Percentiles rank a stretch among this genome's conserved stretches.
Conservation (phyloP, 2,797 vertebrate species). For the Intellagama lesueurii region DNA sequence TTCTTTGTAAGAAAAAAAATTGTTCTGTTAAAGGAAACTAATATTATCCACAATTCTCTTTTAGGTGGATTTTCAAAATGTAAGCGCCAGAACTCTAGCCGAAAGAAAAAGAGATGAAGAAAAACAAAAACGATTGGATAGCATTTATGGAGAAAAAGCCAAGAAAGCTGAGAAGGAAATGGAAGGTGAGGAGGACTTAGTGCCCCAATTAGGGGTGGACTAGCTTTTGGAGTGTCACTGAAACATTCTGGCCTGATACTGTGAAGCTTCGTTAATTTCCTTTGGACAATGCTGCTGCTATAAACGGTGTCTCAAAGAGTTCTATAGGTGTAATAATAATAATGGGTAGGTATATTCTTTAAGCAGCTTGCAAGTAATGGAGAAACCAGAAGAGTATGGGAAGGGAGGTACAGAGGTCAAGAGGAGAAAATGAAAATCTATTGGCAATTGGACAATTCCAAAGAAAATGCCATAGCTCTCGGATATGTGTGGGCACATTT, state of each 20-base stretch:
- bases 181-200: constrained; percentile 80
- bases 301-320: background rate
- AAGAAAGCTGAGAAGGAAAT: constrained; percentile 86
- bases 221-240: background rate
- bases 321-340: background rate
- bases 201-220: background rate
- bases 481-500: background rate
- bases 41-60: constrained; percentile 24
- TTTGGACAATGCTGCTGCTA: background rate
- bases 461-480: background rate
- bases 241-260: background rate
- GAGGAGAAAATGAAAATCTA: background rate
- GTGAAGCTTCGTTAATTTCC: background rate
- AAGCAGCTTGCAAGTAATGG: background rate
- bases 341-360: background rate
- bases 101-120: constrained; percentile 89
- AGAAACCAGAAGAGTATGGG: background rate
- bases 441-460: background rate
- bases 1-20: background rate
- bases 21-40: constrained; percentile 2
- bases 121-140: constrained; percentile 84
- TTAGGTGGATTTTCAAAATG: constrained; percentile 94
- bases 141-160: constrained; percentile 86
- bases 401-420: background rate
- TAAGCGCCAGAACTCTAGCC: constrained; percentile 82